A percentile compares a stretch with the other conserved stretches of the same genome.
Evolutionary conservation across 2,888 invertebrate species (phyloP).

Genomic region (Yponomeuta sedellus): DNA sequence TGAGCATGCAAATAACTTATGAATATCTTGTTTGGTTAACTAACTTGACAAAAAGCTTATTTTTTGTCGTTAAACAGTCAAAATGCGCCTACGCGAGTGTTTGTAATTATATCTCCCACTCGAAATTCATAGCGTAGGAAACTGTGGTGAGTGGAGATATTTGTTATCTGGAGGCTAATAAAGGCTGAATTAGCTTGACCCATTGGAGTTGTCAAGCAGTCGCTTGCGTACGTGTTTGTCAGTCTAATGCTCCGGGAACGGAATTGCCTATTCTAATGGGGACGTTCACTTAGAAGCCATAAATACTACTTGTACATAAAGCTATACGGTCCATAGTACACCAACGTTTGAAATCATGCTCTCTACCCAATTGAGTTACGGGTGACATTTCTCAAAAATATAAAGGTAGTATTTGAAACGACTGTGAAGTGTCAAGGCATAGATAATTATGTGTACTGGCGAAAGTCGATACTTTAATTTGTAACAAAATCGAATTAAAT

Average conservation of each 20-base stretch:
- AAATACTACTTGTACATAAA: neutral
- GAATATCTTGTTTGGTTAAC: neutral
- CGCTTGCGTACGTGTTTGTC: conserved; percentile 28
- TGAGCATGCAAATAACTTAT: neutral
- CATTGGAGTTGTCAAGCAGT: neutral
- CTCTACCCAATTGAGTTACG: too few species aligned
- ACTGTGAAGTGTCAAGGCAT: too few species aligned
- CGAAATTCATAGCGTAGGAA: neutral
- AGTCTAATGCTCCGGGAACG: conserved; percentile 26
- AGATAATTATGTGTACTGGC: too few species aligned
- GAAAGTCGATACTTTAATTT: too few species aligned
- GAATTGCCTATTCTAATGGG: conserved; percentile 28
- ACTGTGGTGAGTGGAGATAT: neutral
- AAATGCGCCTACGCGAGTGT: conserved; percentile 34
- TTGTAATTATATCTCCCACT: conserved; percentile 26
- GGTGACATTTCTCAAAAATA: too few species aligned
- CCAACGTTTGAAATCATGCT: too few species aligned
- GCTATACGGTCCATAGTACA: neutral
- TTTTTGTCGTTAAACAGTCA: conserved; percentile 14
- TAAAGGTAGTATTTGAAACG: too few species aligned
- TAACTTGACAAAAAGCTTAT: neutral
- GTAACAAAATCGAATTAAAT: too few species aligned
- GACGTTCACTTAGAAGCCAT: conserved; percentile 21
- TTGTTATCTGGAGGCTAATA: neutral
- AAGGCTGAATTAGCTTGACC: neutral